These are phyloP conservation scores for Trachelus iudaicus DNA, from an alignment of 2,888 invertebrate species.

Conservation along the genomic window DNA sequence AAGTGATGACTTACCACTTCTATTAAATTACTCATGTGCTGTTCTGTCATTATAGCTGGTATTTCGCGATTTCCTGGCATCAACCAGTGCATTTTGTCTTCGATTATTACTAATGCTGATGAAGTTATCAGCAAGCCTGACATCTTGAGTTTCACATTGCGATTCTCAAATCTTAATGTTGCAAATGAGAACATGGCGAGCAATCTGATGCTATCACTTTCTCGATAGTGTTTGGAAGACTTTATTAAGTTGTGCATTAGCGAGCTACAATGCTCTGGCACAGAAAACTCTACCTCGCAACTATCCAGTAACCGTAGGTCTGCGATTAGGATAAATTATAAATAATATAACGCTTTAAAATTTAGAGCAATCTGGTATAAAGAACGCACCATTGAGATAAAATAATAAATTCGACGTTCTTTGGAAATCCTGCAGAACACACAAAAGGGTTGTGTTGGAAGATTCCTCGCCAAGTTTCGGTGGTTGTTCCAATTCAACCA, in stretches of 20 bases:
- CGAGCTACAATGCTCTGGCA: conserved; percentile 54
- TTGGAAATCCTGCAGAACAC: conserved; percentile 68
- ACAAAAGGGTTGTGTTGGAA: conserved; percentile 47
- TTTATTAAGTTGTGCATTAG: conserved; percentile 50
- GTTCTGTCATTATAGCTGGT: conserved; percentile 60
- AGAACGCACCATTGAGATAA: conserved; percentile 65
- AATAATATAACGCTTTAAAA: conserved; percentile 3
- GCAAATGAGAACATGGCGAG: conserved; percentile 66
- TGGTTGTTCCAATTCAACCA: conserved; percentile 65
- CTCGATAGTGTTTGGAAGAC: conserved; percentile 53
- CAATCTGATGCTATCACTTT: conserved; percentile 56
- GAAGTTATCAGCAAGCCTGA: conserved; percentile 53
- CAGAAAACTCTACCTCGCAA: conserved; percentile 63
- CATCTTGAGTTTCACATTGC: conserved; percentile 42
- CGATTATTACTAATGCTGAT: conserved; percentile 65
- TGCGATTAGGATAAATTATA: conserved; percentile 32
- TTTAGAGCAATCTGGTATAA: background rate
- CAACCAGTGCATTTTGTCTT: conserved; percentile 67
- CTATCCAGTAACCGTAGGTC: conserved; percentile 64
- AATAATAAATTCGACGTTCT: conserved; percentile 68
- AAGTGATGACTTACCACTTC: conserved; percentile 65
- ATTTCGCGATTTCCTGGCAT: conserved; percentile 50
- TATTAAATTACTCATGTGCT: conserved; percentile 69
- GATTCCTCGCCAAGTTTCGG: conserved; percentile 56
- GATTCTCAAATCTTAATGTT: conserved; percentile 53